phyloP scores from a whole-genome alignment of 2,797 vertebrate genomes.

The Morus bassanus region DNA sequence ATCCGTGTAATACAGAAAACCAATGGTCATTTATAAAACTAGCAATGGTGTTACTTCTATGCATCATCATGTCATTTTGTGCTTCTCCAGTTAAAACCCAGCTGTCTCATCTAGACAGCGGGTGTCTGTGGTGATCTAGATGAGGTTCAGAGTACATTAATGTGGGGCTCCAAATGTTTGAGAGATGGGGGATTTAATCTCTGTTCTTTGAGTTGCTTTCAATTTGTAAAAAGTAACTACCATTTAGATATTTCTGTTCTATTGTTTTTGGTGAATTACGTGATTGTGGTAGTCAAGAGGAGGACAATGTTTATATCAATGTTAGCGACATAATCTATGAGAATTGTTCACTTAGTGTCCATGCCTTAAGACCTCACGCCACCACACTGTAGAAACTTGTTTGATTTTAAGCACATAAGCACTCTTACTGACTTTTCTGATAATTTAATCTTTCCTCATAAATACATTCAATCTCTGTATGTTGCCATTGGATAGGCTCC shows the following conservation, averaged over 20 bases:
- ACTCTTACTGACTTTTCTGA: neutral
- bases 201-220: neutral
- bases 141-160: neutral
- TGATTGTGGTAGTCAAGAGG: neutral
- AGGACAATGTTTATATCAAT: rapidly evolving
- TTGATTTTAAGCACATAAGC: neutral
- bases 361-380: neutral
- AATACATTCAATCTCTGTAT: neutral
- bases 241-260: neutral
- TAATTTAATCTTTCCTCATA: neutral
- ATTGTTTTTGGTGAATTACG: neutral
- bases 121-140: neutral
- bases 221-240: neutral
- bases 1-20: neutral
- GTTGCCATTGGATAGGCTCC: neutral
- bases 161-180: neutral
- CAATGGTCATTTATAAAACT: neutral
- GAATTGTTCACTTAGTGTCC: neutral
- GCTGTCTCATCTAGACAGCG: neutral
- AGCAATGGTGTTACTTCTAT: neutral
- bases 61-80: neutral
- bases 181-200: neutral
- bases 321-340: neutral
- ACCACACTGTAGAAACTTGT: neutral
- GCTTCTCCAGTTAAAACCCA: neutral